These are phyloP conservation scores for Agraylea sexmaculata DNA, from an alignment of 1,140 invertebrate genomes.

Conservation along the genomic window DNA sequence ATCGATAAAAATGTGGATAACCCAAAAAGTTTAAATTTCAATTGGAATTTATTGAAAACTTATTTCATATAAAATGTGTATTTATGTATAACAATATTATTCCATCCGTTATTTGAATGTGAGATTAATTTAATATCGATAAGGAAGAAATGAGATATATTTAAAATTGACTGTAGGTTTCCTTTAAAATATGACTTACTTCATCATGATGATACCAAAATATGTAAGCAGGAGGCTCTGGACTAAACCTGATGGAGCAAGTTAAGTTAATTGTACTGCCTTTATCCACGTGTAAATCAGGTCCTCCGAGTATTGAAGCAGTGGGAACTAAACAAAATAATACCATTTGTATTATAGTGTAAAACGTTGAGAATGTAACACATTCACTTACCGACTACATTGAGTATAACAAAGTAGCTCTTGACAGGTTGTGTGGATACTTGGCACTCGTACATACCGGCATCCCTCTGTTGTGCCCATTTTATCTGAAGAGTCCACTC, in stretches of 20 bases:
- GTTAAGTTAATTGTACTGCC: constrained; percentile 83
- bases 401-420: constrained; percentile 64
- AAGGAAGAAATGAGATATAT: constrained; percentile 1
- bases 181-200: constrained; percentile 37
- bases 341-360: not conserved
- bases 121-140: not conserved
- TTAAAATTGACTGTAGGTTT: not conserved
- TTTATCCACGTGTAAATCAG: constrained; percentile 80
- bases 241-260: constrained; percentile 80
- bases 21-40: too few relatives aligned
- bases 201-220: constrained; percentile 91
- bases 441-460: constrained; percentile 81
- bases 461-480: constrained; percentile 80
- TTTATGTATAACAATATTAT: constrained; percentile 7
- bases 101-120: constrained; percentile 4
- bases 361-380: not conserved
- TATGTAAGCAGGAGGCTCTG: constrained; percentile 80
- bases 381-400: constrained; percentile 59
- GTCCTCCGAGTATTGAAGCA: constrained; percentile 75
- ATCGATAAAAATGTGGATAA: too few relatives aligned
- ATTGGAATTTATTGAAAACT: too few relatives aligned
- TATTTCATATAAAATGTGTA: not conserved
- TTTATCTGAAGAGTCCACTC: constrained; percentile 90
- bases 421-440: constrained; percentile 72
- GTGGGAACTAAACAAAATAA: constrained; percentile 58